These are phyloP conservation scores for Danaus melanippus DNA, from an alignment of 1,140 invertebrate species.

Conservation along the genomic window DNA sequence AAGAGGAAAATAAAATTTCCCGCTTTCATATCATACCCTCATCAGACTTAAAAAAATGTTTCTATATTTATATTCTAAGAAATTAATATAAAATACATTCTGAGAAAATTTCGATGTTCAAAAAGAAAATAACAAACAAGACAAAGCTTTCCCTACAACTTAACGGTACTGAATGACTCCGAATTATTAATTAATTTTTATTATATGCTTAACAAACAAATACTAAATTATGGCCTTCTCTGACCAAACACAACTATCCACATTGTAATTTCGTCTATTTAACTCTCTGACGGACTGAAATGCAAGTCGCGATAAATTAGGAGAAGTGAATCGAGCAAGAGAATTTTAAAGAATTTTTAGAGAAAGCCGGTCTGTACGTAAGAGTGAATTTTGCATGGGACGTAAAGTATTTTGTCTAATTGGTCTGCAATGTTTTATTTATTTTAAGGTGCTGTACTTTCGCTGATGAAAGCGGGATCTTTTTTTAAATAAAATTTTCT, in stretches of 20 bases:
- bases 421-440: slow-evolving; percentile 13
- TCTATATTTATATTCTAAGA: too few species aligned
- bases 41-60: too few species aligned
- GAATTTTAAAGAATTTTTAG: slow-evolving; percentile 15
- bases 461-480: slow-evolving; percentile 7
- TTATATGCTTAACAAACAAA: too few species aligned
- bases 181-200: too few species aligned
- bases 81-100: too few species aligned
- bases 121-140: too few species aligned
- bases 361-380: slow-evolving; percentile 5
- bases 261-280: slow-evolving; percentile 44
- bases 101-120: too few species aligned
- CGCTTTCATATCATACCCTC: too few species aligned
- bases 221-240: too few species aligned
- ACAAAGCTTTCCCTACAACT: too few species aligned
- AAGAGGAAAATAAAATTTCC: too few species aligned
- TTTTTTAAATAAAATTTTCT: slow-evolving; percentile 10
- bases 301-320: slow-evolving; percentile 28
- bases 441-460: slow-evolving; percentile 13
- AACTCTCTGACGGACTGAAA: slow-evolving; percentile 30
- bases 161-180: too few species aligned
- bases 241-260: slow-evolving; percentile 15
- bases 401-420: slow-evolving; percentile 12
- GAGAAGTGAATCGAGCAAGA: slow-evolving; percentile 9
- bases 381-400: slow-evolving; percentile 4